These are phyloP conservation scores for Calliphora vicina DNA, from an alignment of 1,140 invertebrate genomes.

Conservation along the genomic window DNA sequence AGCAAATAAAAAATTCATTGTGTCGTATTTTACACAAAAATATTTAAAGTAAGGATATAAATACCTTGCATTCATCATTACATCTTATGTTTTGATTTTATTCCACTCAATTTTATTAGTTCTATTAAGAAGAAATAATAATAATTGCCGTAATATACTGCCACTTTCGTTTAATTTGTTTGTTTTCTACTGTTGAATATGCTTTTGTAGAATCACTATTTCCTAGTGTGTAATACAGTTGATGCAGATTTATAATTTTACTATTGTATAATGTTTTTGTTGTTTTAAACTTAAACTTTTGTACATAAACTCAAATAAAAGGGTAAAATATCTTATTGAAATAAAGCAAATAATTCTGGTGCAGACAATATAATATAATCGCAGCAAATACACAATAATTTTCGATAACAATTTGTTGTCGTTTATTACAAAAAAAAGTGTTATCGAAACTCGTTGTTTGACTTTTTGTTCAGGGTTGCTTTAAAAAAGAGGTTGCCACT, in stretches of 20 bases:
- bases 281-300: slow-evolving; percentile 6
- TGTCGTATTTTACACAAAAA: no score
- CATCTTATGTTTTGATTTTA: no score
- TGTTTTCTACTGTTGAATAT: no score
- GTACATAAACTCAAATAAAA: slow-evolving; percentile 2
- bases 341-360: neutral
- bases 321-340: neutral
- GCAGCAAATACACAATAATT: neutral
- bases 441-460: neutral
- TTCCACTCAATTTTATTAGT: no score
- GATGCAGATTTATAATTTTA: neutral
- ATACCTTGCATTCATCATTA: no score
- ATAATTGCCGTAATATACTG: no score
- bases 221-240: no score
- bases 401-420: neutral
- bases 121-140: no score
- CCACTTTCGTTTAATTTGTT: no score
- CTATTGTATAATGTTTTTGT: neutral
- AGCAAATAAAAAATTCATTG: no score
- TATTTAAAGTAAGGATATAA: no score
- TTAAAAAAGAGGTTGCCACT: no score
- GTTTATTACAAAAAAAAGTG: neutral
- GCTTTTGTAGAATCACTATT: neutral
- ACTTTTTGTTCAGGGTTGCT: neutral
- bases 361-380: neutral